Evolutionary conservation across 1,140 invertebrate genomes (phyloP).

Genomic region (Diuraphis noxia): DNA sequence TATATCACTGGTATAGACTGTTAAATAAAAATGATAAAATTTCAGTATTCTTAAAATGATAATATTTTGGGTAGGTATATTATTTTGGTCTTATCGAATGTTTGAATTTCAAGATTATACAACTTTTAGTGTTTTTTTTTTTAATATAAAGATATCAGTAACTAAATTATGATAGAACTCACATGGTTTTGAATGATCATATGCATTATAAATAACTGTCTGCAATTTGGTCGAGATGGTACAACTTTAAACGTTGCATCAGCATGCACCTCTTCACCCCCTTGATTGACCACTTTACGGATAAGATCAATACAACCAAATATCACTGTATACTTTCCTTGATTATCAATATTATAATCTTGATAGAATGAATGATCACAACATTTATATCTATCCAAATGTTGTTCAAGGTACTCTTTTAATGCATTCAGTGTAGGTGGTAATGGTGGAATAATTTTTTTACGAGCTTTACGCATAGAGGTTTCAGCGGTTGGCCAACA

Average conservation of each 20-base stretch:
- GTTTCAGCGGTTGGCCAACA: background rate
- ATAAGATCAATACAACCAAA: background rate
- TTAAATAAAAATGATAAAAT: background rate
- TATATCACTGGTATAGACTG: conserved; percentile 2
- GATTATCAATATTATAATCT: background rate
- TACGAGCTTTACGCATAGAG: background rate
- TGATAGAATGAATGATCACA: background rate
- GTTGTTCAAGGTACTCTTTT: background rate
- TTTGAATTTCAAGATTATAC: too few relatives aligned
- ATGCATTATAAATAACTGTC: background rate
- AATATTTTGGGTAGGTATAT: too few relatives aligned
- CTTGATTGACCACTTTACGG: background rate
- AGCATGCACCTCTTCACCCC: background rate
- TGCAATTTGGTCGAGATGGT: background rate
- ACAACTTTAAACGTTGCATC: background rate
- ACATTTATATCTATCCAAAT: background rate
- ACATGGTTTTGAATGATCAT: background rate
- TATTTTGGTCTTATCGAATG: too few relatives aligned
- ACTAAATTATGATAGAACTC: background rate
- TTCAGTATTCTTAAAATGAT: too few relatives aligned
- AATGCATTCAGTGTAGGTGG: background rate
- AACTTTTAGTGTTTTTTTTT: too few relatives aligned
- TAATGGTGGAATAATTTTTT: background rate
- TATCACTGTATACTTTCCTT: background rate
- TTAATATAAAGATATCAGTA: too few relatives aligned